These are phyloP conservation scores for Pelmatolapia mariae DNA, from an alignment of 2,113 vertebrate genomes.

Conservation along the genomic window DNA sequence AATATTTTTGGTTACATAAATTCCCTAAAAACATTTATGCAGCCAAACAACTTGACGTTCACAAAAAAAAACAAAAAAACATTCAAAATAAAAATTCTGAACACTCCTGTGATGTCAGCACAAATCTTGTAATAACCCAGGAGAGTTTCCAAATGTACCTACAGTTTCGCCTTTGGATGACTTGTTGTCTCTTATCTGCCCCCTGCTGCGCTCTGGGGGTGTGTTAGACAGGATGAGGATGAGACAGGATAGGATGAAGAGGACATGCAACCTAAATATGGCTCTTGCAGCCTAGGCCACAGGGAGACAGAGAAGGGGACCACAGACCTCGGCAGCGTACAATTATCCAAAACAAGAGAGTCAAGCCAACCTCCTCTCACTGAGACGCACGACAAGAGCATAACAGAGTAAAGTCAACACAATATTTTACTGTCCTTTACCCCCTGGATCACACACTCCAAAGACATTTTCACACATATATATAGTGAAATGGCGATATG, in stretches of 20 bases:
- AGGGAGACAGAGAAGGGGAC: slow-evolving; percentile 75
- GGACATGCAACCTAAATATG: slow-evolving; percentile 72
- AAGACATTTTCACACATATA: slow-evolving; percentile 5
- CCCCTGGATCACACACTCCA: slow-evolving; percentile 6
- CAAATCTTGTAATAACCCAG: background rate
- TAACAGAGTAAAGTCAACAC: slow-evolving; percentile 35
- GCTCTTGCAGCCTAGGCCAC: slow-evolving; percentile 70
- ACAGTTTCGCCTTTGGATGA: background rate
- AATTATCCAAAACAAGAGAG: slow-evolving; percentile 81
- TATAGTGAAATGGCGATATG: background rate
- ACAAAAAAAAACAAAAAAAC: slow-evolving; percentile 13
- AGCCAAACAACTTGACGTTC: slow-evolving; percentile 23
- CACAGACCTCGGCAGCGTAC: slow-evolving; percentile 73
- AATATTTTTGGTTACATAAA: slow-evolving; percentile 34
- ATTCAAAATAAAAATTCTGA: slow-evolving; percentile 1
- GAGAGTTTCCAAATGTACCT: background rate
- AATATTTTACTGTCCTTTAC: slow-evolving; percentile 39
- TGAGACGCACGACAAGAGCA: slow-evolving; percentile 64
- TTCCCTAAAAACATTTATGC: slow-evolving; percentile 21
- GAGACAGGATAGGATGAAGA: slow-evolving; percentile 62
- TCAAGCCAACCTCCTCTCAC: slow-evolving; percentile 69
- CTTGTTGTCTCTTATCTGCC: background rate
- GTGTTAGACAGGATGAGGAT: slow-evolving; percentile 47
- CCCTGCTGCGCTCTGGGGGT: slow-evolving; percentile 18
- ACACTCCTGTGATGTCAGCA: background rate